These are phyloP conservation scores for Scrobipalpa atriplicella DNA, from an alignment of 2,888 invertebrate genomes.

Conservation along the genomic window DNA sequence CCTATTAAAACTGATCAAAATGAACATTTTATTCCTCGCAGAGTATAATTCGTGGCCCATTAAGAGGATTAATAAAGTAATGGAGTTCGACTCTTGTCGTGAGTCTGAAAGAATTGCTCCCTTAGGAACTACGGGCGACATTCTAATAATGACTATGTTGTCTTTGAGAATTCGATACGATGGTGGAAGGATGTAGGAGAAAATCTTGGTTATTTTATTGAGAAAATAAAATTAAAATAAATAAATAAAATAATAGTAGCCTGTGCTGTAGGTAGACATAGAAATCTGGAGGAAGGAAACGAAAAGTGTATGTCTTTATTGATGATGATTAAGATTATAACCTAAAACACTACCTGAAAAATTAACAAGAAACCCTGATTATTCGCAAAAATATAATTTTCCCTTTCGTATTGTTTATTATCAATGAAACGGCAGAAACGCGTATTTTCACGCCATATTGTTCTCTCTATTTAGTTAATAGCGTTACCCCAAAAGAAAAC, in stretches of 20 bases:
- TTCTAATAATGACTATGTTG: background rate
- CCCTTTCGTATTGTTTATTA: too few relatives aligned
- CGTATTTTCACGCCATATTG: background rate
- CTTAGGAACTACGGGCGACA: conserved; percentile 32
- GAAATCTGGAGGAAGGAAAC: too few relatives aligned
- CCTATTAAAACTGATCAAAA: background rate
- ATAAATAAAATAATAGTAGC: too few relatives aligned
- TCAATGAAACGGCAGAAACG: background rate
- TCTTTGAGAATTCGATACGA: background rate
- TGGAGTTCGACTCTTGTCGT: conserved; percentile 42
- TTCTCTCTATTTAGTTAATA: background rate
- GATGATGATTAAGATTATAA: too few relatives aligned
- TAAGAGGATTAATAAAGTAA: conserved; percentile 51
- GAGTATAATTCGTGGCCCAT: conserved; percentile 47
- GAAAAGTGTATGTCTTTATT: too few relatives aligned
- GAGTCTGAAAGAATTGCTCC: conserved; percentile 44
- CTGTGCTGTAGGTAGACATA: too few relatives aligned
- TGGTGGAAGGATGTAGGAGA: too few relatives aligned
- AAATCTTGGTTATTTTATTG: too few relatives aligned
- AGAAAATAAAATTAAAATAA: too few relatives aligned
- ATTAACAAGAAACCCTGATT: too few relatives aligned
- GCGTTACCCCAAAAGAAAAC: background rate
- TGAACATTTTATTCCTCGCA: background rate
- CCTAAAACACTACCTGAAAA: too few relatives aligned
- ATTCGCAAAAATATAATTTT: too few relatives aligned